Percentiles rank a stretch among this genome's conserved stretches.
phyloP scores from a whole-genome alignment of 2,888 invertebrate genomes.

The Drosophila neoperkinsi region DNA sequence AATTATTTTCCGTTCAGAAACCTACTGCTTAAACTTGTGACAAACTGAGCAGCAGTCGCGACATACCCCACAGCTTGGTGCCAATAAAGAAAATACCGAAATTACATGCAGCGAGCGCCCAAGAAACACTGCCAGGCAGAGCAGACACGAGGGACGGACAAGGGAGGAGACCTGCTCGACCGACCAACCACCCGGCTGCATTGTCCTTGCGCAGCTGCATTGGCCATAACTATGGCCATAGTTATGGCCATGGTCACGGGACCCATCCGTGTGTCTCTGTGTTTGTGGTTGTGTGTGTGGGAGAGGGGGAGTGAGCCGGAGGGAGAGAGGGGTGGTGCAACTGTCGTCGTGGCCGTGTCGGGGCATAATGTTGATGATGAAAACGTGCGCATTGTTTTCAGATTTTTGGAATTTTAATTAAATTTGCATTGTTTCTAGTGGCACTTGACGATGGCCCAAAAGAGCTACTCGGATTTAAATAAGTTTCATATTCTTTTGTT shows the following conservation, averaged over 20 bases:
- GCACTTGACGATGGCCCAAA: slow-evolving; percentile 62
- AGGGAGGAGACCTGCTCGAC: not conserved
- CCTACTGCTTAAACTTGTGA: not conserved
- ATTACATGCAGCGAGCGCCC: slow-evolving; percentile 49
- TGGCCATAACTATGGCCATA: slow-evolving; percentile 49
- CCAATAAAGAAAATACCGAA: slow-evolving; percentile 53
- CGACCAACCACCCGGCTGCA: slow-evolving; percentile 34
- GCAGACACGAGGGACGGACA: slow-evolving; percentile 5
- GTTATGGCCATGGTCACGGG: slow-evolving; percentile 56
- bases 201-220: slow-evolving; percentile 61
- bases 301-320: not conserved
- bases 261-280: slow-evolving; percentile 20
- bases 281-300: not conserved
- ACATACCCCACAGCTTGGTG: not conserved
- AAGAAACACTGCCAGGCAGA: slow-evolving; percentile 28
- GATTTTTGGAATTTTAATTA: slow-evolving; percentile 76
- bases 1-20: not conserved
- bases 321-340: slow-evolving; percentile 1
- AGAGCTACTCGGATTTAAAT: slow-evolving; percentile 59
- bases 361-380: slow-evolving; percentile 69
- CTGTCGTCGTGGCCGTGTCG: slow-evolving; percentile 34
- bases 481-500: slow-evolving; percentile 69
- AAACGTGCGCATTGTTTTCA: slow-evolving; percentile 71
- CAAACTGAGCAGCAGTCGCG: not conserved
- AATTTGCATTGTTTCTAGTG: slow-evolving; percentile 75